These are phyloP conservation scores for Tragelaphus buxtoni DNA, from an alignment of 2,113 vertebrate genomes.

Conservation along the genomic window DNA sequence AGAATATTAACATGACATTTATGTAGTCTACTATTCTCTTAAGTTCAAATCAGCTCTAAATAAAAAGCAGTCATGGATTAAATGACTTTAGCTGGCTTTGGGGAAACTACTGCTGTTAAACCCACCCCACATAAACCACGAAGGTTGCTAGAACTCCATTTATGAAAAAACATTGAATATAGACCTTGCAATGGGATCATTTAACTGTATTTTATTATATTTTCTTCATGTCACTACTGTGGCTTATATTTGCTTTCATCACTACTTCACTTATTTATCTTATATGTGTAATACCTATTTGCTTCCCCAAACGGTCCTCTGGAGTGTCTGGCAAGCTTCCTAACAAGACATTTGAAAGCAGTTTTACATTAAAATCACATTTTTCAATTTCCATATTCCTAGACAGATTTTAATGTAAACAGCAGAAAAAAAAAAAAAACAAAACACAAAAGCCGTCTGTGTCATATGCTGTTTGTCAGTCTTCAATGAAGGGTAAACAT, in stretches of 20 bases:
- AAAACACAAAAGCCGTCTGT: not conserved
- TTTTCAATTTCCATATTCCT: constrained; percentile 25
- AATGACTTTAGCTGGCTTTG: not conserved
- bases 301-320: not conserved
- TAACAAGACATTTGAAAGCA: constrained; percentile 23
- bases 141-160: not conserved
- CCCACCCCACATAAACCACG: not conserved
- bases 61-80: not conserved
- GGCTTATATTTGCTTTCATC: not conserved
- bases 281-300: not conserved
- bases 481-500: constrained; percentile 33
- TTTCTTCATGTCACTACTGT: not conserved
- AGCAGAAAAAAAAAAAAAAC: not conserved
- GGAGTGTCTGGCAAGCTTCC: not conserved
- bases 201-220: not conserved
- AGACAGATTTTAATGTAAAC: constrained; percentile 13
- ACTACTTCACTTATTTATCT: not conserved
- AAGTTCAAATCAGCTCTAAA: constrained; percentile 21
- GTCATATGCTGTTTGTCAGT: constrained; percentile 29
- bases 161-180: not conserved
- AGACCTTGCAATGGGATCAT: not conserved
- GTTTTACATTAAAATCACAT: constrained; percentile 28
- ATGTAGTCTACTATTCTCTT: not conserved
- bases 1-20: constrained; percentile 26
- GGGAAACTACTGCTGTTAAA: not conserved